A percentile compares a stretch with the other conserved stretches of the same genome.
Evolutionary conservation across 2,113 vertebrate species (phyloP).

Genomic region (Orthochromis malagaraziensis): DNA sequence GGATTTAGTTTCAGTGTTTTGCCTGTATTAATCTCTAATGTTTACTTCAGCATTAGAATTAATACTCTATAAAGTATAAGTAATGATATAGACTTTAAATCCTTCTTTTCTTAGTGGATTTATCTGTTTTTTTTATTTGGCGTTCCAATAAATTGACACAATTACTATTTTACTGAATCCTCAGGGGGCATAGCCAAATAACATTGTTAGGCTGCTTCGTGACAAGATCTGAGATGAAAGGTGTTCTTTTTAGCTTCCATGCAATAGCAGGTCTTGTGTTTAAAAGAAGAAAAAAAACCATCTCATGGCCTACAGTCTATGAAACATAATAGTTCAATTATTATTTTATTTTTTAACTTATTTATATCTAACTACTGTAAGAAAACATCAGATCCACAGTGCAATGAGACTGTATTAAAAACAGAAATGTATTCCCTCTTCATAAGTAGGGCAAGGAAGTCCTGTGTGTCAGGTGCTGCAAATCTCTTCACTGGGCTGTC

Average conservation of each 20-base stretch:
- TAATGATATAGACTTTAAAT: not conserved
- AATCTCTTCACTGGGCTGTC: conserved; percentile 48
- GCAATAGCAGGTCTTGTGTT: not conserved
- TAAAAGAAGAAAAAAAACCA: not conserved
- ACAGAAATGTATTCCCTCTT: conserved; percentile 31
- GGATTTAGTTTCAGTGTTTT: conserved; percentile 1
- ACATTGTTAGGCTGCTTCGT: not conserved
- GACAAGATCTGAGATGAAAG: not conserved
- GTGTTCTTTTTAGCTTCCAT: not conserved
- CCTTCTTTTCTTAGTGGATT: not conserved
- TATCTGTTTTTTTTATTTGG: not conserved
- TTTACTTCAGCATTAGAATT: not conserved
- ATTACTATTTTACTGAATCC: not conserved
- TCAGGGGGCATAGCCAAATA: not conserved
- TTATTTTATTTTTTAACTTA: not conserved
- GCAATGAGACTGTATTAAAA: conserved; percentile 18
- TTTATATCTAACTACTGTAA: not conserved
- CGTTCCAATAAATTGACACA: not conserved
- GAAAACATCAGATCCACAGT: not conserved
- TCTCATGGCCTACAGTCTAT: not conserved
- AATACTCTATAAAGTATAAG: not conserved
- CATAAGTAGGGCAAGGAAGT: conserved; percentile 55
- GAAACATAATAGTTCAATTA: not conserved
- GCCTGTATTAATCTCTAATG: not conserved
- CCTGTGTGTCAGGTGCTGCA: conserved; percentile 40